These are phyloP conservation scores for Apodemia zela DNA, from an alignment of 2,888 invertebrate genomes.

Conservation along the genomic window DNA sequence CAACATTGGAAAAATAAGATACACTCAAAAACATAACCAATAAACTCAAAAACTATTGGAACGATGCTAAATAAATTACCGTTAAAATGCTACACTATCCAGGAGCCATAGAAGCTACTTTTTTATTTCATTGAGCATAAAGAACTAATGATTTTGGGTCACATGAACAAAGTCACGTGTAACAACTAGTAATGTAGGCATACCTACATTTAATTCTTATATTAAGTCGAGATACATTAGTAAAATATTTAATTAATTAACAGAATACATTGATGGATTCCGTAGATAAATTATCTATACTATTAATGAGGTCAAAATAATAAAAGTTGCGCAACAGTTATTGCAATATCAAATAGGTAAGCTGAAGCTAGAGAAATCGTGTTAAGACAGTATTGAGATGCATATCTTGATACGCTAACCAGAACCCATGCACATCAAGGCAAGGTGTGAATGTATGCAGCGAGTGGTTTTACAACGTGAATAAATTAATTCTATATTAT, in stretches of 20 bases:
- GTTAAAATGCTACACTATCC: no score
- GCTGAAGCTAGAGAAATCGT: conserved; percentile 10
- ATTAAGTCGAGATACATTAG: background rate
- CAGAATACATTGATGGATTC: background rate
- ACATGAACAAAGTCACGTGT: no score
- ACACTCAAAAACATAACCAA: no score
- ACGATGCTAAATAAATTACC: no score
- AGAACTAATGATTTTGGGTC: no score
- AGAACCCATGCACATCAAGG: conserved; percentile 17
- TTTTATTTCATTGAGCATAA: no score
- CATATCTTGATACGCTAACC: conserved; percentile 11
- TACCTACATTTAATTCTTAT: no score
- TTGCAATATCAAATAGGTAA: conserved; percentile 6
- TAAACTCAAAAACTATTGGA: no score
- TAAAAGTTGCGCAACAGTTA: conserved; percentile 9
- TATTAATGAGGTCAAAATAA: conserved; percentile 5
- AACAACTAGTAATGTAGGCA: no score
- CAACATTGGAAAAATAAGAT: no score
- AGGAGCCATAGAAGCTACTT: no score
- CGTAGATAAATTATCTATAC: conserved; percentile 7
- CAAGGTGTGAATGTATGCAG: conserved; percentile 38
- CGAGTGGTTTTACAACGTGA: conserved; percentile 32
- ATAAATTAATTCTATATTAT: conserved; percentile 36
- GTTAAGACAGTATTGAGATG: conserved; percentile 15
- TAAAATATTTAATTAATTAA: no score